Conservation (phyloP, 2,888 invertebrate genomes). For the Syrista parreyssii region DNA sequence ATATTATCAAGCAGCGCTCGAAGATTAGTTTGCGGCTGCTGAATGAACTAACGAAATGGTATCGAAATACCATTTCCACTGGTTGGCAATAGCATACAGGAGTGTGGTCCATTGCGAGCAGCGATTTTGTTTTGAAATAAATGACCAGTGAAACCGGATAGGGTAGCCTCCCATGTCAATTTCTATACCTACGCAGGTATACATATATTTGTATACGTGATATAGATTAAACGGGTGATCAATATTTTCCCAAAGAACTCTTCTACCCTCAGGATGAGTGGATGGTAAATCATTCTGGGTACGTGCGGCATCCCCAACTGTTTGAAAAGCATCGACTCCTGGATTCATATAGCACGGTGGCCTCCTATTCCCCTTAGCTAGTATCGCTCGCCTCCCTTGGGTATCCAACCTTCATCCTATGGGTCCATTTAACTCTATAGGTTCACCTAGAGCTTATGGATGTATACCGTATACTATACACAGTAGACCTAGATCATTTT, state of each 20-base stretch:
- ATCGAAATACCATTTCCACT: slow-evolving; percentile 12
- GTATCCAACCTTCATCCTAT: not conserved
- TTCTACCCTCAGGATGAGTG: not conserved
- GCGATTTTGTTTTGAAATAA: not conserved
- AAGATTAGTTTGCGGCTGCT: slow-evolving; percentile 46
- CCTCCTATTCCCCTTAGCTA: not conserved
- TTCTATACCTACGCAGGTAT: not conserved
- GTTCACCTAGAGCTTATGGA: not conserved
- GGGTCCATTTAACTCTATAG: not conserved
- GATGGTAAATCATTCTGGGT: not conserved
- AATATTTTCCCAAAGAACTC: not conserved
- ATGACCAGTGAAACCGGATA: not conserved
- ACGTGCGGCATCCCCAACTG: not conserved
- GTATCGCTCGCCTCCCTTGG: not conserved
- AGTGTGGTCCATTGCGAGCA: not conserved
- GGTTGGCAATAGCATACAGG: not conserved
- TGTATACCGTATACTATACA: not conserved
- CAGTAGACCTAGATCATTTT: not conserved
- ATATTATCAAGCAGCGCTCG: slow-evolving; percentile 33
- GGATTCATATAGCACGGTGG: not conserved
- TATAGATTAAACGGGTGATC: not conserved
- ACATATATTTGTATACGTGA: slow-evolving; percentile 3
- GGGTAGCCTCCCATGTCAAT: not conserved
- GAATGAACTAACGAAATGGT: slow-evolving; percentile 29
- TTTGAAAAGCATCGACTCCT: not conserved